phyloP scores from a whole-genome alignment of 2,797 vertebrate species.

The Podargus strigoides region DNA sequence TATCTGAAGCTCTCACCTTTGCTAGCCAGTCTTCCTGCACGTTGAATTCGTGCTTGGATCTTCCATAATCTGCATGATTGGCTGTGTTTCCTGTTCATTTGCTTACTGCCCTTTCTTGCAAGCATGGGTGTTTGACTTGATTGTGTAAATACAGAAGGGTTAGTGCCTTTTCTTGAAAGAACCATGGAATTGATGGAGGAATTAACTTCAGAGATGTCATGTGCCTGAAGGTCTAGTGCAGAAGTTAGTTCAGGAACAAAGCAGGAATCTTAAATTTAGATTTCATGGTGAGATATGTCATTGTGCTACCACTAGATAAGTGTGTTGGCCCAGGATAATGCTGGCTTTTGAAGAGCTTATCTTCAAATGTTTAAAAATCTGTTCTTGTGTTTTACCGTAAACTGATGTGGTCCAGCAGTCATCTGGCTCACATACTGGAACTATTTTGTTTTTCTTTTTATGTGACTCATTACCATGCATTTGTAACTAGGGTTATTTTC shows the following conservation, averaged over 20 bases:
- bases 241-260: background rate
- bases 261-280: background rate
- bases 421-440: conserved; percentile 32
- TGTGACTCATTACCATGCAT: conserved; percentile 11
- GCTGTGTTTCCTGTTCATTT: background rate
- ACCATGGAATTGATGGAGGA: background rate
- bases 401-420: conserved; percentile 46
- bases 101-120: background rate
- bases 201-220: background rate
- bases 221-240: background rate
- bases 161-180: background rate
- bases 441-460: conserved; percentile 33
- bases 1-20: background rate
- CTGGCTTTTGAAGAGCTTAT: conserved; percentile 50
- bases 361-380: conserved; percentile 47
- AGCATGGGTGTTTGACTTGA: background rate
- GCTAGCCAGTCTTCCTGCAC: rapidly evolving
- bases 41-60: background rate
- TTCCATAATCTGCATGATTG: background rate
- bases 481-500: conserved; percentile 30
- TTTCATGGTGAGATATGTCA: background rate
- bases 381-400: conserved; percentile 45
- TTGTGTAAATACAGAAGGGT: background rate
- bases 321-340: background rate
- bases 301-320: background rate